Conservation (phyloP, 2,888 invertebrate genomes). For the Venusia cambrica region DNA sequence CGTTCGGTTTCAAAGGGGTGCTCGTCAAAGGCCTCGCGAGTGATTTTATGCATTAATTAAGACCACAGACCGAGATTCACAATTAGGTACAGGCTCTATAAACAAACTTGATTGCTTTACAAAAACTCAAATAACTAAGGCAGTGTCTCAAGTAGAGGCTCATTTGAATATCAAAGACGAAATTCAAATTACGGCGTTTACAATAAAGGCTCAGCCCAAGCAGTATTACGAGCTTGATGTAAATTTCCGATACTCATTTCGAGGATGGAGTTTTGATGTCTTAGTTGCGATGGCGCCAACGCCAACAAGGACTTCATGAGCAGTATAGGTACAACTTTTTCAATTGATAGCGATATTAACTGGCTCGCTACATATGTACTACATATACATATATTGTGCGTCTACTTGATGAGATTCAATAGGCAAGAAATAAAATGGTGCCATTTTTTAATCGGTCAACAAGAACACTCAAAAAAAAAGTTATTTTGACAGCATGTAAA, state of each 20-base stretch:
- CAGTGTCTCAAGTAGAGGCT: slow-evolving; percentile 79
- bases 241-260: slow-evolving; percentile 80
- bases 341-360: too few species aligned
- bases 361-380: too few species aligned
- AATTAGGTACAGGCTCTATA: slow-evolving; percentile 76
- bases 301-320: slow-evolving; percentile 35
- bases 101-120: slow-evolving; percentile 81
- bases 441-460: too few species aligned
- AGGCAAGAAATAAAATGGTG: too few species aligned
- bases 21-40: slow-evolving; percentile 58
- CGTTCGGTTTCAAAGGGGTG: slow-evolving; percentile 47
- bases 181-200: slow-evolving; percentile 81
- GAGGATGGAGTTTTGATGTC: slow-evolving; percentile 73
- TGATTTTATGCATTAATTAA: slow-evolving; percentile 76
- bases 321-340: slow-evolving; percentile 7
- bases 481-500: too few species aligned
- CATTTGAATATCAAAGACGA: slow-evolving; percentile 81
- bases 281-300: slow-evolving; percentile 58
- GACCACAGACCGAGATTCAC: slow-evolving; percentile 76
- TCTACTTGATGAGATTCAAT: too few species aligned
- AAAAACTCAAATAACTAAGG: slow-evolving; percentile 81
- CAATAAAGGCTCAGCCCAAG: slow-evolving; percentile 76
- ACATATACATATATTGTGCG: too few species aligned
- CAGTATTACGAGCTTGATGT: slow-evolving; percentile 79
- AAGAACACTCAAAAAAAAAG: too few species aligned